These are phyloP conservation scores for Lysandra bellargus DNA, from an alignment of 2,888 invertebrate genomes.

Conservation along the genomic window DNA sequence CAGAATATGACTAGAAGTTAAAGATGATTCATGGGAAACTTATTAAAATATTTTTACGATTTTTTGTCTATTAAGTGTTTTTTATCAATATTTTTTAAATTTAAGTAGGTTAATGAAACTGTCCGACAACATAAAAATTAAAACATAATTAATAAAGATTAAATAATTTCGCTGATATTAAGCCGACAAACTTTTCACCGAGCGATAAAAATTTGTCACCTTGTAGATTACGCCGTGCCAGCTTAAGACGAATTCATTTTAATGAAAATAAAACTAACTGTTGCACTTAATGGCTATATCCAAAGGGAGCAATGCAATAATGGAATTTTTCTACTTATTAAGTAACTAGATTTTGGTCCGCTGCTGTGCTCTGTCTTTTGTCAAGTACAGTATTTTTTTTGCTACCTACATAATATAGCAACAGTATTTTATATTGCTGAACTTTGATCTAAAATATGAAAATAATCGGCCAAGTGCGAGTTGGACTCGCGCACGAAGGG, in stretches of 20 bases:
- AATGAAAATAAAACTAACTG: not conserved
- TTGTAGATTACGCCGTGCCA: not conserved
- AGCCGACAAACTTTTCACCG: not conserved
- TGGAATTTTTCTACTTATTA: too few relatives aligned
- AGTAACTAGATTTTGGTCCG: too few relatives aligned
- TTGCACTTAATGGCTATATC: too few relatives aligned
- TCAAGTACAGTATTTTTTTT: too few relatives aligned
- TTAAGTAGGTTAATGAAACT: slow-evolving; percentile 1
- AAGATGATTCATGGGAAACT: not conserved
- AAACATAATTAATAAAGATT: slow-evolving; percentile 12
- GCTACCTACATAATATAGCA: too few relatives aligned
- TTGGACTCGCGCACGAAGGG: too few relatives aligned
- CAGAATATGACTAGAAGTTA: not conserved
- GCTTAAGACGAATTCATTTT: not conserved
- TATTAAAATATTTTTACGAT: not conserved
- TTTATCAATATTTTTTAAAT: not conserved
- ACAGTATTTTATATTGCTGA: too few relatives aligned
- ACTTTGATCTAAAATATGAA: too few relatives aligned
- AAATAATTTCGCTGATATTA: not conserved
- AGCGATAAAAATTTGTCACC: slow-evolving; percentile 4
- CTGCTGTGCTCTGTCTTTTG: too few relatives aligned
- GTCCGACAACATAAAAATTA: not conserved
- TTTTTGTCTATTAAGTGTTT: not conserved
- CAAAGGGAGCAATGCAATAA: not conserved
- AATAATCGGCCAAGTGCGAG: too few relatives aligned